phyloP scores from a whole-genome alignment of 37 sponge, comb jelly and placozoan genomes.

The Lycopodina hypogea region DNA sequence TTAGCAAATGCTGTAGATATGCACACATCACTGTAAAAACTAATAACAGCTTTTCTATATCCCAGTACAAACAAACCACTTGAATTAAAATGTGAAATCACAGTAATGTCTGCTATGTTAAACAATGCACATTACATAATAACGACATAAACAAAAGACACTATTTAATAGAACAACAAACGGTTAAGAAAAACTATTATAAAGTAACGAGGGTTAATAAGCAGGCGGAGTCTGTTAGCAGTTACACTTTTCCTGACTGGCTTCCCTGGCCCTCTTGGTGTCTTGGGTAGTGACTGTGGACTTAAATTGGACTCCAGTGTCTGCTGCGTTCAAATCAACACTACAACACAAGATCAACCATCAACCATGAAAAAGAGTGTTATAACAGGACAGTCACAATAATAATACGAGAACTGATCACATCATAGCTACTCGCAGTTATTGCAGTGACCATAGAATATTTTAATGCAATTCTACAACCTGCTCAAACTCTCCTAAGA shows the following conservation, averaged over 20 bases:
- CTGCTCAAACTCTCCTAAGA: too few species aligned
- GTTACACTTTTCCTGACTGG: conserved; percentile 28
- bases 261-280: conserved; percentile 19
- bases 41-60: too few species aligned
- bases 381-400: not conserved
- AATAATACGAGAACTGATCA: too few species aligned
- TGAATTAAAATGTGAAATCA: too few species aligned
- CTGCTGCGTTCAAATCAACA: conserved; percentile 95
- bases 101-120: too few species aligned
- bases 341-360: conserved; percentile 27
- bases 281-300: conserved; percentile 52
- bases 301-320: conserved; percentile 91
- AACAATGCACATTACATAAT: not conserved
- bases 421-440: too few species aligned
- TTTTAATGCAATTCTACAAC: too few species aligned
- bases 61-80: too few species aligned
- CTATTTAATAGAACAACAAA: not conserved
- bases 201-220: conserved; percentile 11
- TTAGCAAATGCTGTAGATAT: too few species aligned
- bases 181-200: not conserved
- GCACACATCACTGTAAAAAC: too few species aligned
- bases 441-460: too few species aligned
- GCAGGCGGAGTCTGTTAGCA: conserved; percentile 13
- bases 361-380: not conserved
- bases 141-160: not conserved